Percentiles rank a stretch among this genome's conserved stretches.
Evolutionary conservation across 2,797 vertebrate genomes (phyloP).

Genomic region (Anguilla marmorata): DNA sequence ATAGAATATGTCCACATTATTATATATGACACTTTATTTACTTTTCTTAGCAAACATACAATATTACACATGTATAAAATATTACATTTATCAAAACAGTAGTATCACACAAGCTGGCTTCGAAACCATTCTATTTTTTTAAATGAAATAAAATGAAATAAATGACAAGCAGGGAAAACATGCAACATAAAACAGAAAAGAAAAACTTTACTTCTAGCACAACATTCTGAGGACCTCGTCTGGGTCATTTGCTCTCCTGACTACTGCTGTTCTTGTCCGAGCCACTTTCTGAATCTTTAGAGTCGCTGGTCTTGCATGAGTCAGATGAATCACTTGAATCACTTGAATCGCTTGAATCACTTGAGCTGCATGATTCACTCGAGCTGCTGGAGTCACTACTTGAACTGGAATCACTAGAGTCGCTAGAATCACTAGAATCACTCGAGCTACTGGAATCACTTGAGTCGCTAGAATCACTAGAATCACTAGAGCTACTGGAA

Average conservation of each 20-base stretch:
- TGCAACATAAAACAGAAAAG: neutral
- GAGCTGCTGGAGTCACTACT: conserved; percentile 12
- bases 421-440: conserved; percentile 10
- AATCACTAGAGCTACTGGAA: no score
- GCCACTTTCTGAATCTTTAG: conserved; percentile 8
- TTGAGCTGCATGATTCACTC: neutral
- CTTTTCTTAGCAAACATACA: conserved; percentile 22
- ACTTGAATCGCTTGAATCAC: conserved; percentile 25
- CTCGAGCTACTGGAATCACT: neutral
- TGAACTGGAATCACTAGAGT: neutral
- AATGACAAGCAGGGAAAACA: neutral
- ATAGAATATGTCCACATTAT: neutral
- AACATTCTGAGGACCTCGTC: neutral
- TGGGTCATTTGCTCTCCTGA: conserved; percentile 21
- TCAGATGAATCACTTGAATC: conserved; percentile 13
- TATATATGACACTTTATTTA: conserved; percentile 25
- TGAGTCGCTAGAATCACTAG: neutral
- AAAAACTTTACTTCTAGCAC: neutral
- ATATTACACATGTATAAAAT: conserved; percentile 27
- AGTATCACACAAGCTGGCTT: conserved; percentile 4
- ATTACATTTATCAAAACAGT: neutral
- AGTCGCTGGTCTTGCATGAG: conserved; percentile 21
- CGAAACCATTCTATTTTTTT: neutral
- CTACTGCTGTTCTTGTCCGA: conserved; percentile 21
- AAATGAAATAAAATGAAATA: neutral